Percentiles rank a stretch among this genome's conserved stretches.
phyloP scores from a whole-genome alignment of 1,140 invertebrate genomes.

The Dinothrombium tinctorium region DNA sequence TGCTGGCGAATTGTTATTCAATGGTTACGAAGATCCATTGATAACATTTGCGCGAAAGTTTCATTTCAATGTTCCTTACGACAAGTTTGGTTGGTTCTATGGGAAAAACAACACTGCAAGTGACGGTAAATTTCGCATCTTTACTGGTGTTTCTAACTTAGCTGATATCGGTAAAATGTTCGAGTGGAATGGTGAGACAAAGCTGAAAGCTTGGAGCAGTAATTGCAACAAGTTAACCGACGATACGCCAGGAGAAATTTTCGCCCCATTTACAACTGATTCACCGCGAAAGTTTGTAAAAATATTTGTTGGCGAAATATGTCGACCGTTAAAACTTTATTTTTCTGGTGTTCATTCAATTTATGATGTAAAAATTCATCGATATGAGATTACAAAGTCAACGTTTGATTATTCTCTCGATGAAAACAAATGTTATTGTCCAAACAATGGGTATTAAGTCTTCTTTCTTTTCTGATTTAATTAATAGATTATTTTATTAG shows the following conservation, averaged over 20 bases:
- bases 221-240: not conserved
- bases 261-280: constrained; percentile 5
- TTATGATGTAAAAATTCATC: not conserved
- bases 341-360: not conserved
- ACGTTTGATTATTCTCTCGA: constrained; percentile 6
- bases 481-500: constrained; percentile 46
- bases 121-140: constrained; percentile 20
- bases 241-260: constrained; percentile 7
- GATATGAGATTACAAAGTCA: not conserved
- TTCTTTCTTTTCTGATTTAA: constrained; percentile 70
- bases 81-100: constrained; percentile 16
- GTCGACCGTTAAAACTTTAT: constrained; percentile 9
- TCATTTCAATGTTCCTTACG: constrained; percentile 8
- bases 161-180: constrained; percentile 20
- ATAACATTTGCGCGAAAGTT: constrained; percentile 9
- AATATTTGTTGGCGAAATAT: constrained; percentile 10
- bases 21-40: constrained; percentile 15
- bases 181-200: constrained; percentile 20
- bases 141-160: constrained; percentile 17
- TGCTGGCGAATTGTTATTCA: constrained; percentile 15
- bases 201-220: not conserved
- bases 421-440: constrained; percentile 10
- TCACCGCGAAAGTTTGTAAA: constrained; percentile 1
- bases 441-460: constrained; percentile 23
- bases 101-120: constrained; percentile 8